Conservation (phyloP, 2,888 invertebrate species). For the Dasysyrphus tricinctus region DNA sequence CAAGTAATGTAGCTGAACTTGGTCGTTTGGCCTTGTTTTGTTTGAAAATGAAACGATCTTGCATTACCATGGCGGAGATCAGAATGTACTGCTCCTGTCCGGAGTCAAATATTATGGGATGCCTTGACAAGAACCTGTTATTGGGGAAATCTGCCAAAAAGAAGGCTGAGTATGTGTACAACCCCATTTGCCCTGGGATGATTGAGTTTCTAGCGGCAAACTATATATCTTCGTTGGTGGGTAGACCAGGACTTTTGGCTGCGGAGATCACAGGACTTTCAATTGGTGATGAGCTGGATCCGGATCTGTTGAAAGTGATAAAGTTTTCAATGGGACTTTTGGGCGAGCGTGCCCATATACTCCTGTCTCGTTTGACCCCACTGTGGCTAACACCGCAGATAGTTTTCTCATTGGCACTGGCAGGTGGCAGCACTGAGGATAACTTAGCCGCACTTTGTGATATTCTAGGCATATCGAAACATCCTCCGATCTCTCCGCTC, state of each 20-base stretch:
- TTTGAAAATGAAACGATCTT: slow-evolving; percentile 84
- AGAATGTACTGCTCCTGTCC: slow-evolving; percentile 83
- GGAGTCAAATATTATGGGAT: slow-evolving; percentile 83
- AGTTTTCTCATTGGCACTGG: slow-evolving; percentile 84
- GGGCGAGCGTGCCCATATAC: slow-evolving; percentile 84
- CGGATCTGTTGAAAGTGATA: slow-evolving; percentile 82
- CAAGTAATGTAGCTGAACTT: slow-evolving; percentile 83
- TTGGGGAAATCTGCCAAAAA: slow-evolving; percentile 83
- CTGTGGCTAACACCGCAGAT: slow-evolving; percentile 85
- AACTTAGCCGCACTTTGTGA: slow-evolving; percentile 85
- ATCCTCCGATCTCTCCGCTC: slow-evolving; percentile 82
- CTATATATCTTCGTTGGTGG: slow-evolving; percentile 85
- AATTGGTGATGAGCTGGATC: slow-evolving; percentile 83
- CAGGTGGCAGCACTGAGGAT: slow-evolving; percentile 85
- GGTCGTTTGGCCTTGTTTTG: slow-evolving; percentile 84
- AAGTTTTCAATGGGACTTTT: slow-evolving; percentile 84
- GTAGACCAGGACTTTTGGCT: slow-evolving; percentile 84
- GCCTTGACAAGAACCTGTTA: slow-evolving; percentile 83
- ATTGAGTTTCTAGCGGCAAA: slow-evolving; percentile 85
- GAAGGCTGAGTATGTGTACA: slow-evolving; percentile 83
- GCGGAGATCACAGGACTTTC: slow-evolving; percentile 83
- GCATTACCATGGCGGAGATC: slow-evolving; percentile 84
- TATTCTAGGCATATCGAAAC: slow-evolving; percentile 84
- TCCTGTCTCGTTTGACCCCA: slow-evolving; percentile 84
- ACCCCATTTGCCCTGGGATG: slow-evolving; percentile 84